Percentiles rank a stretch among this genome's conserved stretches.
Conservation (phyloP, 2,888 invertebrate species). For the Volucella bombylans region DNA sequence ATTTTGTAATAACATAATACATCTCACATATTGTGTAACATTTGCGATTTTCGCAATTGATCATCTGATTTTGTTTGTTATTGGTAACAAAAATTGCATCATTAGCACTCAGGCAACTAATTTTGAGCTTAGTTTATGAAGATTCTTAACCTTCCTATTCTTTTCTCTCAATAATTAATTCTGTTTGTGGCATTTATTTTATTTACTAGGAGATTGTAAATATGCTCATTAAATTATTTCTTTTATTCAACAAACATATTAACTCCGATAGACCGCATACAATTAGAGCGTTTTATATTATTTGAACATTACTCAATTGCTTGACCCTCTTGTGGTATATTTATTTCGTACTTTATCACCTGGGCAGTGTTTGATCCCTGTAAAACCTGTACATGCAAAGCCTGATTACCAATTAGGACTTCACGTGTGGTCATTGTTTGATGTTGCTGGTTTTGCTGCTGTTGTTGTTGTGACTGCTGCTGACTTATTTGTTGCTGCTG, state of each 20-base stretch:
- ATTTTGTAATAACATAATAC: slow-evolving; percentile 60
- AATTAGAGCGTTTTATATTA: slow-evolving; percentile 33
- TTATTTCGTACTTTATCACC: slow-evolving; percentile 85
- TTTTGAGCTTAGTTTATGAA: slow-evolving; percentile 35
- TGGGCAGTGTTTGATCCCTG: slow-evolving; percentile 80
- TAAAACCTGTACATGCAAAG: slow-evolving; percentile 81
- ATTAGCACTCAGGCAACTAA: slow-evolving; percentile 38
- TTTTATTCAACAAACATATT: slow-evolving; percentile 32
- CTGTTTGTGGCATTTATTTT: slow-evolving; percentile 2
- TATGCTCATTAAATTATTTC: slow-evolving; percentile 51
- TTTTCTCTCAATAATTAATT: slow-evolving; percentile 17
- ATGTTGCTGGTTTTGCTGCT: slow-evolving; percentile 78
- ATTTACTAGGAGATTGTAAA: slow-evolving; percentile 53
- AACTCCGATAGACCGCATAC: slow-evolving; percentile 37
- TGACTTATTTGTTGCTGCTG: slow-evolving; percentile 79
- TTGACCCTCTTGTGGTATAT: slow-evolving; percentile 83
- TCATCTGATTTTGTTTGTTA: slow-evolving; percentile 33
- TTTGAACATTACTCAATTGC: slow-evolving; percentile 75
- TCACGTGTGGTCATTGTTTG: slow-evolving; percentile 80
- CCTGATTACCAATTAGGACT: slow-evolving; percentile 82
- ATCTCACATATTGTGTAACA: slow-evolving; percentile 48
- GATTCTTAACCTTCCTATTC: slow-evolving; percentile 59
- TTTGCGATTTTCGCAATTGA: slow-evolving; percentile 42
- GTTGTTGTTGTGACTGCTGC: slow-evolving; percentile 82
- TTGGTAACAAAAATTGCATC: slow-evolving; percentile 29